Evolutionary conservation across 2,797 vertebrate species (phyloP), one percentile per base, ranked within the genome.

Genomic region (Luscinia megarhynchos): DNA sequence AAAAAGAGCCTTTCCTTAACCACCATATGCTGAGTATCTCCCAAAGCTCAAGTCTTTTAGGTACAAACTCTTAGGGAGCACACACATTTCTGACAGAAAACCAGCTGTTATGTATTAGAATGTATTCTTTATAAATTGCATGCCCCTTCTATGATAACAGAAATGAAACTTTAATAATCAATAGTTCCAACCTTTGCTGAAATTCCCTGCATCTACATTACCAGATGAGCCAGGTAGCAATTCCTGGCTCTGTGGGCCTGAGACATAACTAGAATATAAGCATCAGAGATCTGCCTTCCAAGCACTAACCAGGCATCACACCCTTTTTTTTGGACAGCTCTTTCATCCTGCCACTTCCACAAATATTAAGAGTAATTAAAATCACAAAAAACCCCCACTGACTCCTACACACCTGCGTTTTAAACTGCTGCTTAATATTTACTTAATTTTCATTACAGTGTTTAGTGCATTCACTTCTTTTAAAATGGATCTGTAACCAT

Each of bases 401-500:
- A 82, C 70, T 90, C 62, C 55, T 32, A 79, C 64, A 68, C 38
- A 82, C 23, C 63, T 84, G 34, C 14, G 63, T 27, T 92, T 87
- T 50, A 64, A 45, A 20, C 36, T 69, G 24, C 58, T 92, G 58
- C 53, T 93, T 94, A 91, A 51, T 89, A 80, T 90, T 94, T 59
- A 63, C 63, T 64, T 84, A 54, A 70, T 94, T 82, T 91, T 94
- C 41, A 15, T 59, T 27, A 51, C 34, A 59, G 14, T 59, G 30
- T 91, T 90, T 91, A 43, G 36, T 70, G n/a, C 36, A 14, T 76
- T 86, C 27, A 7, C 41, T 70, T 73, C 84, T 84, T 93, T 74
- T 86, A 73, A 50, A 76, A 50, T 74, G 91, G 67, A 53, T 87
- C 67, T 51, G 94, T 96, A 94, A 58, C 95, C 94, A 95, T 94